phyloP scores from a whole-genome alignment of 2,113 vertebrate genomes.

The Haliaeetus leucogaster region DNA sequence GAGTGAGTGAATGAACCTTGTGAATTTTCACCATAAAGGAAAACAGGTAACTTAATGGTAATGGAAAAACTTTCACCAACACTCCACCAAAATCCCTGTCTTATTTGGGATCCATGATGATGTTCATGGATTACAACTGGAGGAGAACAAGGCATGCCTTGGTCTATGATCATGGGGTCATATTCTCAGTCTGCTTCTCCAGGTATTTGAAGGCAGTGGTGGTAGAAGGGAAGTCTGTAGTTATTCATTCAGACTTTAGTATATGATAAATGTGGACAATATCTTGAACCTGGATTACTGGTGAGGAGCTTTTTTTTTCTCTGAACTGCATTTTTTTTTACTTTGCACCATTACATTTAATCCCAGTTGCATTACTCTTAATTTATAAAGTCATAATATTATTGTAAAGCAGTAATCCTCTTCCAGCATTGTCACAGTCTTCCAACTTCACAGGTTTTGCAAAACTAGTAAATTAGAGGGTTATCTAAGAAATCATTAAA shows the following conservation, averaged over 20 bases:
- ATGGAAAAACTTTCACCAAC: background rate
- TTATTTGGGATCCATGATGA: background rate
- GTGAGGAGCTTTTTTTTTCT: background rate
- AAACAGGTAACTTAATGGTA: background rate
- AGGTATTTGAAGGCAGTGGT: background rate
- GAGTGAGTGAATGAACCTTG: background rate
- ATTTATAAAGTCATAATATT: background rate
- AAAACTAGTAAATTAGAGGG: background rate
- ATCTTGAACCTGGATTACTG: background rate
- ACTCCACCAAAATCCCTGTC: background rate
- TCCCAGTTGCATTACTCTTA: background rate
- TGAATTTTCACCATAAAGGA: background rate
- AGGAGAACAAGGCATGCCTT: background rate
- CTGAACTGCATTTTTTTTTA: background rate
- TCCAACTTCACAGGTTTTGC: background rate
- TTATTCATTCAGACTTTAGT: background rate
- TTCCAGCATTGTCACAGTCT: background rate
- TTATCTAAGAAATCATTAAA: background rate
- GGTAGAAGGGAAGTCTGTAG: background rate
- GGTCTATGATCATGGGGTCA: background rate
- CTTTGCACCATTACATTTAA: background rate
- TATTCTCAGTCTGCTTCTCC: background rate
- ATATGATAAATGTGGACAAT: background rate
- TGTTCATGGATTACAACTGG: background rate
- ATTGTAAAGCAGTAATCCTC: background rate